Percentiles rank a stretch among this genome's conserved stretches.
phyloP scores from a whole-genome alignment of 30 jellyfish, hydroid and myxozoan genomes.

The Turritopsis rubra region DNA sequence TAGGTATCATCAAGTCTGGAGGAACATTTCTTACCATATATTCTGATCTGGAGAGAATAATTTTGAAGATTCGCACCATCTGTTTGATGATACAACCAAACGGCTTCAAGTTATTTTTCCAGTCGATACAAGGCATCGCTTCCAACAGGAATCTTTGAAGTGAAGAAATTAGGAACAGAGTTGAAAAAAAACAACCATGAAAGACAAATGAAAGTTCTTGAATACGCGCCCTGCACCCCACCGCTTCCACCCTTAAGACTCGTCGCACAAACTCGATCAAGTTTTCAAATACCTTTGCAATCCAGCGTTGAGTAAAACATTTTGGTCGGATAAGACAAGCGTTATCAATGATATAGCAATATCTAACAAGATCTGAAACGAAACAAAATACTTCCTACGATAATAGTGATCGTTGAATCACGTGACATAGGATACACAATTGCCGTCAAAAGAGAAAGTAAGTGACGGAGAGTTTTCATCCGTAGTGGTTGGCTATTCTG shows the following conservation, averaged over 20 bases:
- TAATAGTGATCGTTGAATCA: too few species aligned
- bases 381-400: too few species aligned
- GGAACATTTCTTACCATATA: slow-evolving; percentile 45
- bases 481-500: too few species aligned
- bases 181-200: too few species aligned
- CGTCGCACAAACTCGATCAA: too few species aligned
- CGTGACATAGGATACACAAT: too few species aligned
- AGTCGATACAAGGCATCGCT: slow-evolving; percentile 62
- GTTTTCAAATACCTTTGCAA: slow-evolving; percentile 49
- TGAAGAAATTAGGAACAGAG: neutral
- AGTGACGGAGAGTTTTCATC: too few species aligned
- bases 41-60: slow-evolving; percentile 50
- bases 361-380: slow-evolving; percentile 44
- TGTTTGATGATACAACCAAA: slow-evolving; percentile 45
- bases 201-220: too few species aligned
- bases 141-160: slow-evolving; percentile 71
- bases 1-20: too few species aligned
- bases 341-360: slow-evolving; percentile 55
- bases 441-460: too few species aligned
- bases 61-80: slow-evolving; percentile 38
- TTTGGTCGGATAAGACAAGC: slow-evolving; percentile 67
- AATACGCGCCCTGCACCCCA: too few species aligned
- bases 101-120: slow-evolving; percentile 47
- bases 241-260: too few species aligned
- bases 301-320: slow-evolving; percentile 56